Evolutionary conservation across 2,113 vertebrate species (phyloP), one percentile per base, ranked within the genome.

Genomic region (Stegostoma tigrinum): DNA sequence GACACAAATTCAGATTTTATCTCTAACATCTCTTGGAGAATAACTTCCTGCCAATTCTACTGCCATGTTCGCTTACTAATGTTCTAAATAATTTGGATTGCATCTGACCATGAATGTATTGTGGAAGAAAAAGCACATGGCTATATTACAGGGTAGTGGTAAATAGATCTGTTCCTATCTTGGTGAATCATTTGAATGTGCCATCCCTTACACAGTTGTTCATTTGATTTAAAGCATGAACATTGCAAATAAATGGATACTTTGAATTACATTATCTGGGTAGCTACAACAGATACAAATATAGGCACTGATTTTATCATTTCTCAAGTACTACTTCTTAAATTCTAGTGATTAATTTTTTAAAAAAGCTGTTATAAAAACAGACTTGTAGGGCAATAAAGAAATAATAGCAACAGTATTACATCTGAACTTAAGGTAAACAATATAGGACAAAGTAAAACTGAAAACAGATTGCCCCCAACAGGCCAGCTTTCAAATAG

Each of bases 401-500:
- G 93, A 45, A 27, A 67, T 70, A 21, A 61, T 7, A 72, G 27
- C 10, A 42, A 72, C 30, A 14, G 42, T 5, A 48, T 27, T 75
- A 27, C 27, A 72, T 27, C 14, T 61, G 38, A 94, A 42, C 7
- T 72, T 38, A 42, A 68, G 66, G 66, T 21, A 27, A 70, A 27
- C 66, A 95, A 52, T 61, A 34, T 5, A 52, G 93, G 12, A 38
- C 67, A 72, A 42, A 75, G 94, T 72, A 95, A 75, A 95, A 95
- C 94, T 95, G 94, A 95, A 70, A 95, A 95, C 68, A 95, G 42
- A 75, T 72, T 68, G 94, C 94, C 94, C 94, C 38, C 94, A 48
- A 68, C 94, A 75, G 94, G 67, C 30, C 94, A 95, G 68, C 68
- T 95, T 95, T 34, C 68, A 95, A 95, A 95, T 23, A 95, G 12